Base-by-base conservation (phyloP, 2,113 vertebrate species). In the Salvelinus alpinus region DNA sequence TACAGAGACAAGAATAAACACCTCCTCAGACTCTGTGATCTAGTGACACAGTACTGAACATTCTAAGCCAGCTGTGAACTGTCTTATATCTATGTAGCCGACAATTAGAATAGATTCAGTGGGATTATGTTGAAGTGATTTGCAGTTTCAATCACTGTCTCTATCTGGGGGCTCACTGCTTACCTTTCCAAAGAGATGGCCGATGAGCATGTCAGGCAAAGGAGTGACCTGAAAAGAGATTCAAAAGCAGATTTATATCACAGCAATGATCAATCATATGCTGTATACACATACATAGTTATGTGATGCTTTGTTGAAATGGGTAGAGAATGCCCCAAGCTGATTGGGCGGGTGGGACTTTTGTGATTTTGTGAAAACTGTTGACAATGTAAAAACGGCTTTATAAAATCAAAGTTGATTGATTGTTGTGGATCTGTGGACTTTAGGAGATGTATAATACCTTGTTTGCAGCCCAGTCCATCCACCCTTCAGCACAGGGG, bases 391-490 rank as follows among this genome's bases (percentile, higher is more conserved):
- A 44, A 44, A 44, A 44, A 12, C 0, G 38, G 38, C 38, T 44
- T 44, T 44, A 12, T 12, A 44, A 44, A 44, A 44, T 44, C 38
- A 12, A 44, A 44, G 38, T 44, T 2, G 8, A 44, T 12, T 44
- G 38, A 44, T 44, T 44, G 9, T 44, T 44, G 38, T 44, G 38
- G 38, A 44, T 44, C 38, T 44, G 38, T 44, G 38, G 38, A 44
- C 38, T 44, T 44, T 9, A 54, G 16, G 18, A 24, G 38, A 29
- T 24, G 34, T 18, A n/a, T 5, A 75, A 89, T 90, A 98, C 98
- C 95, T 99, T 99, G 77, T 97, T 93, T 34, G 98, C 97, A 0
- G 97, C 98, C 98, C 98, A 99, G 91, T 98, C 96, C 96, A 99
- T 99, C 98, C 97, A 99, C 24, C 98, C 97, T 88, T 99, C 97